Conservation (phyloP, 2,888 invertebrate genomes). For the Polyploca ridens region DNA sequence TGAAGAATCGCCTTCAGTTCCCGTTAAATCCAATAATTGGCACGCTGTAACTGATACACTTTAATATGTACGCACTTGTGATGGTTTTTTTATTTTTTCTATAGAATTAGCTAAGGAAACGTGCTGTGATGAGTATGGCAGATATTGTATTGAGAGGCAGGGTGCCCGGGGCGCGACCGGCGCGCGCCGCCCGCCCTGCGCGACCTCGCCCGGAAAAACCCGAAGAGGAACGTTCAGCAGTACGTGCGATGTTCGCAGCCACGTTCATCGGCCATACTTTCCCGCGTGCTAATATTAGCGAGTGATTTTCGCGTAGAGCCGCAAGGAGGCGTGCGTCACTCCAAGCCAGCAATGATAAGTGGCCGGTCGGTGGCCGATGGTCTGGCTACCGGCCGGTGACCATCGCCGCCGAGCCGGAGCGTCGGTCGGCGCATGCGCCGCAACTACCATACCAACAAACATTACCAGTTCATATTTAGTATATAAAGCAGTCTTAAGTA, state of each 20-base stretch:
- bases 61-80: background rate
- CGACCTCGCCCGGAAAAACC: slow-evolving; percentile 60
- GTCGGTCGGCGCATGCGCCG: slow-evolving; percentile 62
- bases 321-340: slow-evolving; percentile 51
- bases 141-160: slow-evolving; percentile 47
- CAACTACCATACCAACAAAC: slow-evolving; percentile 54
- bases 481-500: slow-evolving; percentile 64
- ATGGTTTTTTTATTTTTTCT: background rate
- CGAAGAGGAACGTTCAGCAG: slow-evolving; percentile 39
- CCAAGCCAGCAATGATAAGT: slow-evolving; percentile 57
- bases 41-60: background rate
- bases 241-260: slow-evolving; percentile 31
- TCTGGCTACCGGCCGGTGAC: slow-evolving; percentile 18
- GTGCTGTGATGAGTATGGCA: slow-evolving; percentile 45
- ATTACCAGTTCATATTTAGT: slow-evolving; percentile 42
- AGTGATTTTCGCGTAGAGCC: slow-evolving; percentile 43
- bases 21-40: slow-evolving; percentile 17
- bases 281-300: slow-evolving; percentile 66
- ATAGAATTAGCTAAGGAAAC: slow-evolving; percentile 28
- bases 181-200: slow-evolving; percentile 81
- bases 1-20: slow-evolving; percentile 21
- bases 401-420: slow-evolving; percentile 18
- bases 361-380: slow-evolving; percentile 27
- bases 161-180: slow-evolving; percentile 49
- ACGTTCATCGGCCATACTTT: slow-evolving; percentile 32